Evolutionary conservation across 2,797 vertebrate species (phyloP).

Genomic region (Macrochelys suwanniensis): DNA sequence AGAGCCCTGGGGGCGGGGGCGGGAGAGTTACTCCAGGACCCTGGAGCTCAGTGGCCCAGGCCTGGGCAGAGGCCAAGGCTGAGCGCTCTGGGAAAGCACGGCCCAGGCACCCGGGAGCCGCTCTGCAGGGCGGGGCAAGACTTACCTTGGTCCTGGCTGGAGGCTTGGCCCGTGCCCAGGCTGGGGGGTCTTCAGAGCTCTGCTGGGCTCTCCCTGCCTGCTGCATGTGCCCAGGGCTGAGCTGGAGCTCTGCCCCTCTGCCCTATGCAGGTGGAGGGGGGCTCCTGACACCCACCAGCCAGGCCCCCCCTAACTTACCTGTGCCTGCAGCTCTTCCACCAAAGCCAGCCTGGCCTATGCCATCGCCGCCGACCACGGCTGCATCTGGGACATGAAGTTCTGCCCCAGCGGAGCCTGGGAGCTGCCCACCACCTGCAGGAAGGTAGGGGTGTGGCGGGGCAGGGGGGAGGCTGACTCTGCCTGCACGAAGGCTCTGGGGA

Average conservation of each 20-base stretch:
- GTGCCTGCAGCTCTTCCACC: constrained; percentile 78
- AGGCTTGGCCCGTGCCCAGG: neutral
- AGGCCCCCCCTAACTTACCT: rapidly evolving
- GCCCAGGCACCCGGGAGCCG: neutral
- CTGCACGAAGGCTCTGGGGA: neutral
- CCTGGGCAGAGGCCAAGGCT: neutral
- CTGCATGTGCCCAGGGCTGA: neutral
- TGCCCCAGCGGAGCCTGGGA: constrained; percentile 97
- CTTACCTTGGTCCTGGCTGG: neutral
- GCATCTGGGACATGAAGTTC: constrained; percentile 94
- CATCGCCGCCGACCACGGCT: constrained; percentile 90
- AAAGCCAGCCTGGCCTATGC: constrained; percentile 87
- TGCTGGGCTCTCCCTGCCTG: neutral
- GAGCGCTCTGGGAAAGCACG: too few species aligned
- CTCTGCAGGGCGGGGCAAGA: neutral
- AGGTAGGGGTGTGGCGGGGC: constrained; percentile 78
- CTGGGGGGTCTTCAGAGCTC: neutral
- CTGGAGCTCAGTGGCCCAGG: neutral
- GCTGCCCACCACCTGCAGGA: constrained; percentile 82
- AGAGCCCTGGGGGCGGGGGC: too few species aligned
- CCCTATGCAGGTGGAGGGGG: neutral
- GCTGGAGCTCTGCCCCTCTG: neutral
- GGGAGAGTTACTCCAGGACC: neutral
- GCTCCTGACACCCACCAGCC: neutral
- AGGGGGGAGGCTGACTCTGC: neutral